Percentiles rank a stretch among this genome's conserved stretches.
Evolutionary conservation across 2,888 invertebrate genomes (phyloP).

Genomic region (Linnaemya vulpina): DNA sequence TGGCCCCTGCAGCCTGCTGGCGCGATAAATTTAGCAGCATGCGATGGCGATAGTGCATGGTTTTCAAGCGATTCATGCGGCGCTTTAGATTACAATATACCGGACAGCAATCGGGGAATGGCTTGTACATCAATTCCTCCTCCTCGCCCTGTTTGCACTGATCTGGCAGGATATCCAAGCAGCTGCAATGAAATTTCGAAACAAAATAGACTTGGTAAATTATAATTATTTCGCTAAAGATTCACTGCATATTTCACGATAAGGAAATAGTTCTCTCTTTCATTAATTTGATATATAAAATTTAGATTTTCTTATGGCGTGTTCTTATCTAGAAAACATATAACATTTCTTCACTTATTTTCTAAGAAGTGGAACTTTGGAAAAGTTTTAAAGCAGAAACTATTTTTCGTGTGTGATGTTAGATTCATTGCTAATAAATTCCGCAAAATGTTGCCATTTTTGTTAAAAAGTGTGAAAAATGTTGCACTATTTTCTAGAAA

Average conservation of each 20-base stretch:
- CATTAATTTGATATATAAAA: too few species aligned
- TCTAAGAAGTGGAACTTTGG: too few species aligned
- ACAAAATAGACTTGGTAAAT: constrained; percentile 38
- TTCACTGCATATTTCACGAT: neutral
- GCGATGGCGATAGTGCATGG: constrained; percentile 81
- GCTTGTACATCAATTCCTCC: constrained; percentile 82
- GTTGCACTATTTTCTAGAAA: too few species aligned
- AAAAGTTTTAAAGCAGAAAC: too few species aligned
- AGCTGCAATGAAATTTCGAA: constrained; percentile 74
- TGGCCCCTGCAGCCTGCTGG: constrained; percentile 69
- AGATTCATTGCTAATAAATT: too few species aligned
- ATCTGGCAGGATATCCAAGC: constrained; percentile 81
- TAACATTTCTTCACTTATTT: too few species aligned
- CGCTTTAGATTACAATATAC: constrained; percentile 82
- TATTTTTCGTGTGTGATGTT: too few species aligned
- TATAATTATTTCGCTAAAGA: constrained; percentile 7
- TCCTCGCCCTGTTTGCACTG: constrained; percentile 82
- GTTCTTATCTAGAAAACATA: too few species aligned
- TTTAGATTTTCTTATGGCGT: too few species aligned
- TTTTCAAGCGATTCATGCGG: constrained; percentile 80
- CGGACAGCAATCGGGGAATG: constrained; percentile 81
- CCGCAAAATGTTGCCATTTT: too few species aligned
- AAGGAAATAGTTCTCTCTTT: too few species aligned
- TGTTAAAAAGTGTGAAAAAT: too few species aligned
- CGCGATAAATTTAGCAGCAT: constrained; percentile 79